Conservation (phyloP, 2,113 vertebrate species). For the Carollia perspicillata region DNA sequence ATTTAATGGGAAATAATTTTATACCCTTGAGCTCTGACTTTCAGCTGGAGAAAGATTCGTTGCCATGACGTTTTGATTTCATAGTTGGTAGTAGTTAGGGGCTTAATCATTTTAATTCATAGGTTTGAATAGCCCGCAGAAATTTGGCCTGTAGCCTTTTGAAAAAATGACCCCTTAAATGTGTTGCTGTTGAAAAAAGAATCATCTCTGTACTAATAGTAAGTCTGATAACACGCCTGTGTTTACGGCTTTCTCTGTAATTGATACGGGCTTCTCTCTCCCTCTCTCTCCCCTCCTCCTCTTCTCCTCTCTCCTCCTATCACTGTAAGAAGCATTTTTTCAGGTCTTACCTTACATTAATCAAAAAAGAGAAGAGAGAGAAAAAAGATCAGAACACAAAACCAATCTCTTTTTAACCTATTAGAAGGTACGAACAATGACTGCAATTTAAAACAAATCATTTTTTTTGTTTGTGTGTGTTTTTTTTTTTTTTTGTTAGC, state of each 20-base stretch:
- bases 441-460: neutral
- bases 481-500: neutral
- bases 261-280: neutral
- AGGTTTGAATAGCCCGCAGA: neutral
- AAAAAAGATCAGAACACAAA: neutral
- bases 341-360: neutral
- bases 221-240: neutral
- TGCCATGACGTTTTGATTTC: constrained; percentile 44
- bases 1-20: constrained; percentile 46
- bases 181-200: constrained; percentile 2
- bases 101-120: constrained; percentile 35
- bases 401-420: neutral
- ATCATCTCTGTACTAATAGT: neutral
- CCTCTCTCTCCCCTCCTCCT: too few relatives aligned
- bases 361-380: neutral
- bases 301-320: neutral
- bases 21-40: constrained; percentile 1
- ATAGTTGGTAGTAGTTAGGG: neutral
- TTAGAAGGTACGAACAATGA: neutral
- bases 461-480: neutral
- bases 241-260: neutral
- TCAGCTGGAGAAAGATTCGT: constrained; percentile 19
- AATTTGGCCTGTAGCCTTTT: constrained; percentile 31
- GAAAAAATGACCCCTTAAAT: constrained; percentile 50
- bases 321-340: neutral